Percentiles rank a stretch among this genome's conserved stretches.
These are phyloP conservation scores for Drosophila pruinosa DNA, from an alignment of 1,140 invertebrate genomes.

Conservation along the genomic window DNA sequence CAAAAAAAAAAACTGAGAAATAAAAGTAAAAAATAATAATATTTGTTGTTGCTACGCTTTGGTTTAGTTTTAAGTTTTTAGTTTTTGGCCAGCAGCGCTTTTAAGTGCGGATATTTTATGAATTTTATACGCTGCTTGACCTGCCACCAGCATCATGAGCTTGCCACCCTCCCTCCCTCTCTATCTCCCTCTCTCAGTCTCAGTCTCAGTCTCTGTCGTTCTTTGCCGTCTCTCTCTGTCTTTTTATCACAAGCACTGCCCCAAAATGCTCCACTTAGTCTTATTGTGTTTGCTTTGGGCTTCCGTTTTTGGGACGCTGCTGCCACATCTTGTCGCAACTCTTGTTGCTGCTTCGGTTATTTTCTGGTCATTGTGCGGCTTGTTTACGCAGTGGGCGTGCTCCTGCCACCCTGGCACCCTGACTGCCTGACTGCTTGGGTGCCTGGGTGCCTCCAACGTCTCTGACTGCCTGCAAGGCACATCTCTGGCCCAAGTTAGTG, in stretches of 20 bases:
- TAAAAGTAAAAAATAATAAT: conserved; percentile 10
- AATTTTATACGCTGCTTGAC: conserved; percentile 77
- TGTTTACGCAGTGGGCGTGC: conserved; percentile 52
- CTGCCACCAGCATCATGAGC: conserved; percentile 53
- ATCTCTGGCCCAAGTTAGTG: conserved; percentile 43
- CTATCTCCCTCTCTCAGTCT: not conserved
- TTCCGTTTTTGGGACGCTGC: conserved; percentile 28
- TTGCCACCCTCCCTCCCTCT: not conserved
- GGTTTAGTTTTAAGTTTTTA: conserved; percentile 47
- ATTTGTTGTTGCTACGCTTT: conserved; percentile 4
- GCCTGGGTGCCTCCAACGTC: too few relatives aligned
- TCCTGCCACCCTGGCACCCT: not conserved
- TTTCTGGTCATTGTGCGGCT: conserved; percentile 62
- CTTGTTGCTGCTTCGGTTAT: conserved; percentile 54
- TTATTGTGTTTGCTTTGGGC: conserved; percentile 64
- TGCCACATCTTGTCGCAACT: conserved; percentile 43
- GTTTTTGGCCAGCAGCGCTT: conserved; percentile 49
- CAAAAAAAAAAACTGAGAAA: not conserved
- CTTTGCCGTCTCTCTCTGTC: not conserved
- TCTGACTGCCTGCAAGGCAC: conserved; percentile 2
- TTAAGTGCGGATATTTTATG: conserved; percentile 78
- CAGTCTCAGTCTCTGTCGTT: not conserved
- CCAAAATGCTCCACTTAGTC: conserved; percentile 48
- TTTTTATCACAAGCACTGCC: not conserved
- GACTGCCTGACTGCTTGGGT: not conserved